Conservation (phyloP, 2,888 invertebrate species). For the Scaptomyza flava region DNA sequence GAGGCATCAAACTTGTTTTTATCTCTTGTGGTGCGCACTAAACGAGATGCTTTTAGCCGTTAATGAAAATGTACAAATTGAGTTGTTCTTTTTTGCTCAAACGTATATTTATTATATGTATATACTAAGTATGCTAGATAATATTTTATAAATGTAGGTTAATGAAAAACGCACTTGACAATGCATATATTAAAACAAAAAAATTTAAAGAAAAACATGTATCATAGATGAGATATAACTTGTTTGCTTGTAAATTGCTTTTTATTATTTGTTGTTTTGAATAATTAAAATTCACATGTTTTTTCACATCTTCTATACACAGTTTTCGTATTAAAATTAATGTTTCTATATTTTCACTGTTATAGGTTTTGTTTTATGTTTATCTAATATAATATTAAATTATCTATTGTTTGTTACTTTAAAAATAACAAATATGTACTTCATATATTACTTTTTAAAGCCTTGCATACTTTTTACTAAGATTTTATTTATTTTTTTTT, state of each 20-base stretch:
- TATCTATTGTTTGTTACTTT: too few relatives aligned
- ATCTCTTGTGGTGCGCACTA: slow-evolving; percentile 30
- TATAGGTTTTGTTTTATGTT: too few relatives aligned
- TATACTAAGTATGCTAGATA: slow-evolving; percentile 6
- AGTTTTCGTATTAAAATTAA: too few relatives aligned
- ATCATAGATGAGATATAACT: neutral
- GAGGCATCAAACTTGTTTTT: slow-evolving; percentile 39
- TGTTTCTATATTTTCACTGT: too few relatives aligned
- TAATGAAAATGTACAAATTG: slow-evolving; percentile 65
- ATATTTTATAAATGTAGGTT: neutral
- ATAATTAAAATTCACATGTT: too few relatives aligned
- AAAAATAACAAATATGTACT: too few relatives aligned
- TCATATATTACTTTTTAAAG: too few relatives aligned
- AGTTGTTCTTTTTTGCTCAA: slow-evolving; percentile 29
- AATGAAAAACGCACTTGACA: neutral
- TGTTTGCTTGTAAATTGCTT: neutral
- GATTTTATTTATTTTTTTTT: too few relatives aligned
- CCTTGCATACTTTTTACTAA: too few relatives aligned
- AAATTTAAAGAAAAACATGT: neutral
- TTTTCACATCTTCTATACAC: too few relatives aligned
- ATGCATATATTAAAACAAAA: neutral
- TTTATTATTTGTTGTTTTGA: too few relatives aligned
- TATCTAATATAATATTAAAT: too few relatives aligned
- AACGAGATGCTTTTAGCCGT: slow-evolving; percentile 69
- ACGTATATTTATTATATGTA: slow-evolving; percentile 14